Percentiles rank a stretch among this genome's conserved stretches.
Evolutionary conservation across 2,888 invertebrate species (phyloP).

Genomic region (Bembecia ichneumoniformis): DNA sequence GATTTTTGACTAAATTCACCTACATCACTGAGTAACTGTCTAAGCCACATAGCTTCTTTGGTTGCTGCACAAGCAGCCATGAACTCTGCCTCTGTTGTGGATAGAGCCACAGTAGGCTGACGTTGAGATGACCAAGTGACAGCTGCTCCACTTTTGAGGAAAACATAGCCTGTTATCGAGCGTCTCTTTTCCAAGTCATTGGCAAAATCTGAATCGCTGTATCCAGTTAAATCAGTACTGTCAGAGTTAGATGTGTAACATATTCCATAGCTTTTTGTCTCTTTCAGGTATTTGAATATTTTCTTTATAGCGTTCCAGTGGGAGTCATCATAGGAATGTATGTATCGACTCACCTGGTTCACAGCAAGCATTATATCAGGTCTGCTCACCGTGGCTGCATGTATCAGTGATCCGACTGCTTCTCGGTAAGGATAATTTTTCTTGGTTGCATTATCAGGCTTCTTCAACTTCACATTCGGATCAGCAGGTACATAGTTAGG

Average conservation of each 20-base stretch:
- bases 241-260: too few relatives aligned
- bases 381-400: too few relatives aligned
- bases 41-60: not conserved
- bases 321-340: too few relatives aligned
- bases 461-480: constrained; percentile 7
- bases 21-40: not conserved
- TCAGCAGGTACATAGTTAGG: constrained; percentile 6
- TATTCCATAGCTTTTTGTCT: too few relatives aligned
- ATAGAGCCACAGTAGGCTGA: not conserved
- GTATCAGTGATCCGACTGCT: too few relatives aligned
- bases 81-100: not conserved
- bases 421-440: too few relatives aligned
- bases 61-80: not conserved
- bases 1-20: too few relatives aligned
- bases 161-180: not conserved
- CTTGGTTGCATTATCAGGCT: too few relatives aligned
- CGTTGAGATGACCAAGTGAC: not conserved
- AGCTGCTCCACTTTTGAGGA: not conserved
- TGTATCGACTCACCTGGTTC: too few relatives aligned
- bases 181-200: not conserved
- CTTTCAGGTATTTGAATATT: too few relatives aligned
- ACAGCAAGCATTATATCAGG: too few relatives aligned
- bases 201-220: not conserved
- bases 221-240: not conserved
- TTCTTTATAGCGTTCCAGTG: too few relatives aligned